These are phyloP conservation scores for Austrofundulus limnaeus DNA, from an alignment of 2,113 vertebrate species.

Conservation along the genomic window DNA sequence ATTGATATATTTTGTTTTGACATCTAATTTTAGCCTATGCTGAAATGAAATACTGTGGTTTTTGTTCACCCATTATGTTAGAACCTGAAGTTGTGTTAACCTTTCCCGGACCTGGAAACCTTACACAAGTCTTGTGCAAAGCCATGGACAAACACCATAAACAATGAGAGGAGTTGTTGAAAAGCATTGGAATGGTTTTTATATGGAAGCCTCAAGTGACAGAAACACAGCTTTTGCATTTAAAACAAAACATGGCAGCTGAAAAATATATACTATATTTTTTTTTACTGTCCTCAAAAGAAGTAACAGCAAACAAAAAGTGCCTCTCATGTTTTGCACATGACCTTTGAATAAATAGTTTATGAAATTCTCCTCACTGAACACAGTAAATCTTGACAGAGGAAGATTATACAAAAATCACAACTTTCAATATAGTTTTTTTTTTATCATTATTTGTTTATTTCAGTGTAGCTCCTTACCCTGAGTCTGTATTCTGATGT, in stretches of 20 bases:
- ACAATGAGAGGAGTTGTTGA: neutral
- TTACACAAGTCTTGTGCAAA: neutral
- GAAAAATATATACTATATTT: too few species aligned
- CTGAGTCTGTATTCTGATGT: conserved; percentile 72
- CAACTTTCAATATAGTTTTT: too few species aligned
- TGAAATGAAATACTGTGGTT: too few species aligned
- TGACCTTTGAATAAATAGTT: too few species aligned
- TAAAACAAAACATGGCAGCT: too few species aligned
- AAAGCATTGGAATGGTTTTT: neutral
- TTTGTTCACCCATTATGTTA: neutral
- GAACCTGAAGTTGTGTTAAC: neutral
- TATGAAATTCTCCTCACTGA: too few species aligned
- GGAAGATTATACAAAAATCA: too few species aligned
- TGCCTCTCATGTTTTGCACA: too few species aligned
- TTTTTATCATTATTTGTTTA: too few species aligned
- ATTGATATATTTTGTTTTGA: neutral
- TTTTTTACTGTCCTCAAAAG: neutral
- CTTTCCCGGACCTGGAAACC: too few species aligned
- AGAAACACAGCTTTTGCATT: neutral
- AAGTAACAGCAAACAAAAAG: neutral
- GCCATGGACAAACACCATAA: neutral
- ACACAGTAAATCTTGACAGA: too few species aligned
- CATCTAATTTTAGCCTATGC: too few species aligned
- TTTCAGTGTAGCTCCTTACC: conserved; percentile 48
- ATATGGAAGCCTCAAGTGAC: neutral